Conservation (phyloP, 1,140 invertebrate genomes). For the Drosophila dunni region DNA sequence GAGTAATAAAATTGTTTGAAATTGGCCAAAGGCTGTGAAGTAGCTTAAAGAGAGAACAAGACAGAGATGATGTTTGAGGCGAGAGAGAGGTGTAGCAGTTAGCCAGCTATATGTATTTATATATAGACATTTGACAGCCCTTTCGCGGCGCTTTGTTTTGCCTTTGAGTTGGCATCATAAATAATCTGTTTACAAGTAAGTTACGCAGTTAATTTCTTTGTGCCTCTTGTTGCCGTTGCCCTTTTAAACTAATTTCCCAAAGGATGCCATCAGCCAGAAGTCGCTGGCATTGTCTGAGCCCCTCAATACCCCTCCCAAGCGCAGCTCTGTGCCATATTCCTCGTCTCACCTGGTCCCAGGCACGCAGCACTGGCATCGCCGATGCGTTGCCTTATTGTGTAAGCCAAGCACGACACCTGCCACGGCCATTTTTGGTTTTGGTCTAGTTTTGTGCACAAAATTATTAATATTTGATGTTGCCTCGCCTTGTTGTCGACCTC, state of each 20-base stretch:
- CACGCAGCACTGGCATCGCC: constrained; percentile 53
- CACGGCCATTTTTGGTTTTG: constrained; percentile 50
- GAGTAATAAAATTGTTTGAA: constrained; percentile 74
- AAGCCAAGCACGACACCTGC: constrained; percentile 77
- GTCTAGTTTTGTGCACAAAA: constrained; percentile 65
- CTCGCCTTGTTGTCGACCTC: background rate
- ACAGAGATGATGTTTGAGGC: background rate
- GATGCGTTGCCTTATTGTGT: constrained; percentile 72
- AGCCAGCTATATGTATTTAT: constrained; percentile 8
- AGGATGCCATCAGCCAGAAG: constrained; percentile 48
- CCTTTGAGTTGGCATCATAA: constrained; percentile 62
- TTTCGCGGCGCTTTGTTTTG: constrained; percentile 13
- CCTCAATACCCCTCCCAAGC: background rate
- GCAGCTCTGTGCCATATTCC: too few relatives aligned
- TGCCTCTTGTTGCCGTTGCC: constrained; percentile 42
- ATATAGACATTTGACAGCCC: constrained; percentile 16
- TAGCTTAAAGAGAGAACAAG: background rate
- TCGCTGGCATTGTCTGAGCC: constrained; percentile 30
- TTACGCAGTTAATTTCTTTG: constrained; percentile 77
- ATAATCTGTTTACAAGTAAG: constrained; percentile 82
- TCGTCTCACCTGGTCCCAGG: constrained; percentile 43
- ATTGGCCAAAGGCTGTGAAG: constrained; percentile 48
- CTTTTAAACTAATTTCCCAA: constrained; percentile 81
- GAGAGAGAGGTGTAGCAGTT: background rate
- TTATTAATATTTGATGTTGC: constrained; percentile 77